These are phyloP conservation scores for Cyprinodon variegatus DNA, from an alignment of 2,113 vertebrate species.

Conservation along the genomic window DNA sequence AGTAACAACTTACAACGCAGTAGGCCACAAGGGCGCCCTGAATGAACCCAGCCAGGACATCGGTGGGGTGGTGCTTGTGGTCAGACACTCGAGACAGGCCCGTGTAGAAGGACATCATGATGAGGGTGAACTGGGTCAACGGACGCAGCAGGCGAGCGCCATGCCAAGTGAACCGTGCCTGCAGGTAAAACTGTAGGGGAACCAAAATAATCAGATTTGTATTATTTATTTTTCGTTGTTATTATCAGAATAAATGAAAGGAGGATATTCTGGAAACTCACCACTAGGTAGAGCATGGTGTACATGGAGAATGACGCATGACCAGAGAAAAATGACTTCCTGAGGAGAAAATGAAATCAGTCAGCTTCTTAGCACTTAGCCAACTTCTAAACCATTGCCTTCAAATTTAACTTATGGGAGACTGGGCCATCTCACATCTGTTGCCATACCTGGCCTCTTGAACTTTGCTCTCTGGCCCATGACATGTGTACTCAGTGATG, in stretches of 20 bases:
- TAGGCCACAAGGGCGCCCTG: constrained; percentile 95
- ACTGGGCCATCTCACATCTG: not conserved
- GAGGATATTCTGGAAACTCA: constrained; percentile 71
- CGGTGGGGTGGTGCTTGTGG: constrained; percentile 94
- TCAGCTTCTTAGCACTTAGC: not conserved
- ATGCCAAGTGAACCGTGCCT: constrained; percentile 94
- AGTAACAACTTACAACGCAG: constrained; percentile 85
- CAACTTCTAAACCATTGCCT: not conserved
- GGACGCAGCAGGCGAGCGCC: constrained; percentile 93
- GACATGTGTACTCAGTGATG: constrained; percentile 85
- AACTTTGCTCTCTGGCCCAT: constrained; percentile 79
- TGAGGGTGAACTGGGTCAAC: constrained; percentile 93
- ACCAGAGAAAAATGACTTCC: constrained; percentile 93
- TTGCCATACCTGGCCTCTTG: constrained; percentile 87
- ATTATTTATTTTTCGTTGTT: too few relatives aligned
- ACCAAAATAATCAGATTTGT: not conserved
- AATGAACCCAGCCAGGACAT: constrained; percentile 91
- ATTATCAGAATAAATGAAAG: not conserved
- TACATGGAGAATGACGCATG: constrained; percentile 97
- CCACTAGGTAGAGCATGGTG: constrained; percentile 93
- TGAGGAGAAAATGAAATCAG: constrained; percentile 50
- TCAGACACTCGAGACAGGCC: constrained; percentile 93
- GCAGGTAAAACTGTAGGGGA: constrained; percentile 90
- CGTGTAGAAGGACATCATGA: constrained; percentile 98
- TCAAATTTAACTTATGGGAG: not conserved